Evolutionary conservation across 2,113 vertebrate species (phyloP).

Genomic region (Neolamprologus kungweensis): DNA sequence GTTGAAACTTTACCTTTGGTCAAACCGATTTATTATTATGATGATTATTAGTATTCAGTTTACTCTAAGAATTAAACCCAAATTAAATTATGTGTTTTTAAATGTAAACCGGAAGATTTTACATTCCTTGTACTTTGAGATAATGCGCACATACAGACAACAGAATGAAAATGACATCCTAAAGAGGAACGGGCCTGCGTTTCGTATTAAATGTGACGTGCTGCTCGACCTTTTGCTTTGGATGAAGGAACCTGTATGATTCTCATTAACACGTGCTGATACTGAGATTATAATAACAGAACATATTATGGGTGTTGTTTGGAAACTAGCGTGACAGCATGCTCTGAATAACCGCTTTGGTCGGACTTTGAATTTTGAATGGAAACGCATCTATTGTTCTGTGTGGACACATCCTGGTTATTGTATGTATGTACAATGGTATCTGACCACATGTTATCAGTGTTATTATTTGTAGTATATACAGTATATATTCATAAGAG

Average conservation of each 20-base stretch:
- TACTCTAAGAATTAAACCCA: neutral
- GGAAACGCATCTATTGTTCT: neutral
- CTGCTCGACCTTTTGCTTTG: neutral
- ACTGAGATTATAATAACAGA: constrained; percentile 33
- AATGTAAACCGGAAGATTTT: neutral
- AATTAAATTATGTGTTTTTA: neutral
- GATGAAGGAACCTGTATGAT: neutral
- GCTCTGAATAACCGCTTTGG: neutral
- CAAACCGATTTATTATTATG: neutral
- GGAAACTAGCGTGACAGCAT: neutral
- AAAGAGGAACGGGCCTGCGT: neutral
- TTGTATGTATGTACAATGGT: neutral
- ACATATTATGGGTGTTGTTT: neutral
- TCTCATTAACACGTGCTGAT: neutral
- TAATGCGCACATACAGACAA: neutral
- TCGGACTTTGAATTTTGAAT: neutral
- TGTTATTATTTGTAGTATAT: constrained; percentile 18
- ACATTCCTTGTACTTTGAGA: neutral
- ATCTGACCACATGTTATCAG: neutral
- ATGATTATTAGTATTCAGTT: neutral
- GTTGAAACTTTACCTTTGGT: neutral
- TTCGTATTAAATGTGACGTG: neutral
- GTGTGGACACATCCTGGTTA: neutral
- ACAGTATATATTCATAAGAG: neutral
- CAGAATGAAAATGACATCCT: neutral